Evolutionary conservation across 2,888 invertebrate genomes (phyloP), one percentile per base, ranked within the genome.

Genomic region (Acanthopleura granulata): DNA sequence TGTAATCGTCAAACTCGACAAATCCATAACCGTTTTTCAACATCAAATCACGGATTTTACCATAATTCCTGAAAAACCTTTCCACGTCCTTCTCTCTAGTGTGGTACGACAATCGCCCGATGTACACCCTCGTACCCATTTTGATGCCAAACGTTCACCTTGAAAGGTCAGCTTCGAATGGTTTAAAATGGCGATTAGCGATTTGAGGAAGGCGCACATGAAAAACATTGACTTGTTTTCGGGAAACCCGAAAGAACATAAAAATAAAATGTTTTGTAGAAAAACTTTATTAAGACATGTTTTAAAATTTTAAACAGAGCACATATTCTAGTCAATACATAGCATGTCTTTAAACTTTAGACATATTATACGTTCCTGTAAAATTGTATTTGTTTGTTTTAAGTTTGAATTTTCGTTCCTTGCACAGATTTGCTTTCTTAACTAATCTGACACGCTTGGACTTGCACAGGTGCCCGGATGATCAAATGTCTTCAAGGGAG

Each of bases 1-100:
- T 93, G 80, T 97, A 95, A 91, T 98, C 97, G 91, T 98, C 98
- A 92, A 98, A 98, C 93, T 98, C 98, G 97, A 98, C 97, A 94
- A 98, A 98, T 81, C 97, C 97, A 93, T 96, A 98, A 88, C 97
- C 98, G 92, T 97, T 97, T 92, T 98, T 98, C 92, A 98, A 94
- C 81, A 97, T 94, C 86, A 98, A 95, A 90, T 98, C 97, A 91
- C 95, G 92, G 90, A 95, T 95, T 91, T 95, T 93, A 83, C 98
- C 98, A 92, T 96, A 97, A 83, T 97, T 97, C 92, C 95, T 95
- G 93, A 98, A 98, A 92, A 98, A 98, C 89, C 96, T 95, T 92
- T 98, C 98, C 86, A 98, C 93, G 92, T 98, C 98, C 85, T 96
- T 93, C 92, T 98, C 97, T 85, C 97, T 93, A 82, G 93, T 94